Evolutionary conservation across 2,888 invertebrate species (phyloP).

Genomic region (Drosophila eohydei): DNA sequence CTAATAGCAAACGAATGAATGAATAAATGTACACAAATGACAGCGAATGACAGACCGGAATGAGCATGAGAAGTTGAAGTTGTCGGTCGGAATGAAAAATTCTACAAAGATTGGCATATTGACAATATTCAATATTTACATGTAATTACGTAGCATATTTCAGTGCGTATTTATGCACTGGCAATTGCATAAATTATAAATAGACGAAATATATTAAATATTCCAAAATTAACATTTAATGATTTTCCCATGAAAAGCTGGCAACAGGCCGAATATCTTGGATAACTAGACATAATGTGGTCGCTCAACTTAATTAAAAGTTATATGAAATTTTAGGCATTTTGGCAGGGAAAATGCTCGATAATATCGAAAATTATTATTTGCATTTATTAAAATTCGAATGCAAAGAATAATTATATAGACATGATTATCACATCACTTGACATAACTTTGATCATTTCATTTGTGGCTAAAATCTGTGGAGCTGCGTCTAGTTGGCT

Average conservation of each 20-base stretch:
- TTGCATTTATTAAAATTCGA: no score
- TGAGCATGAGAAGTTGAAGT: conserved; percentile 11
- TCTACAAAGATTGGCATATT: conserved; percentile 20
- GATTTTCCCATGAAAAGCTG: background rate
- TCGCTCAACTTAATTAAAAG: conserved; percentile 27
- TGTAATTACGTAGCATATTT: conserved; percentile 46
- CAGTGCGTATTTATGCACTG: conserved; percentile 43
- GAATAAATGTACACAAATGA: conserved; percentile 44
- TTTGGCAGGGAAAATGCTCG: background rate
- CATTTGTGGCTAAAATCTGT: background rate
- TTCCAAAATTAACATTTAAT: conserved; percentile 14
- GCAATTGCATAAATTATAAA: conserved; percentile 51
- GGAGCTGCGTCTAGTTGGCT: no score
- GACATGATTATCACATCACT: no score
- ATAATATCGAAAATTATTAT: no score
- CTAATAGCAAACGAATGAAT: conserved; percentile 55
- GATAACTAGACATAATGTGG: conserved; percentile 12
- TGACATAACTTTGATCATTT: no score
- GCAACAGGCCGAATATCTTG: conserved; percentile 9
- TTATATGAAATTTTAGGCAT: background rate
- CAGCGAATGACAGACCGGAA: conserved; percentile 22
- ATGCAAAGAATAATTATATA: no score
- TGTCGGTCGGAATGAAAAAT: conserved; percentile 33
- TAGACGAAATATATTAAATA: conserved; percentile 11
- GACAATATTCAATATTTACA: conserved; percentile 50